Percentiles rank a stretch among this genome's conserved stretches.
These are phyloP conservation scores for Champsocephalus esox DNA, from an alignment of 2,797 vertebrate genomes.

Conservation along the genomic window DNA sequence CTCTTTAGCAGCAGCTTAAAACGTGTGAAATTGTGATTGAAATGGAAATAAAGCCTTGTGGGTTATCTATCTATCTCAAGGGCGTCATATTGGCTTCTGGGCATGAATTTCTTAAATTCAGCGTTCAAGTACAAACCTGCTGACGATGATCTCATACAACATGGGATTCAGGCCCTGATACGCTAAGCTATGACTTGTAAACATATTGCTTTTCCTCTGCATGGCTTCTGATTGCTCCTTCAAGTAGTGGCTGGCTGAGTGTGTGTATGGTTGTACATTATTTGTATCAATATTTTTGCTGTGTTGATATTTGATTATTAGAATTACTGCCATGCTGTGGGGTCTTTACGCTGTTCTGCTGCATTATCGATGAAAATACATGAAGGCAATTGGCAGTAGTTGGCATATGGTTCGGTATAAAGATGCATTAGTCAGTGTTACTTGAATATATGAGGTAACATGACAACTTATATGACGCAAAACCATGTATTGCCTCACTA, in stretches of 20 bases:
- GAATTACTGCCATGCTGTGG: conserved; percentile 12
- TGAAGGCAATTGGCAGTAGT: not conserved
- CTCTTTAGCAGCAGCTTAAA: not conserved
- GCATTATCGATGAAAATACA: conserved; percentile 16
- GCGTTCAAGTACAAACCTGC: not conserved
- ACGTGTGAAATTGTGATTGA: not conserved
- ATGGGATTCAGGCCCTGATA: conserved; percentile 34
- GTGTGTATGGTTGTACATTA: conserved; percentile 52
- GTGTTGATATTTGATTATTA: conserved; percentile 36
- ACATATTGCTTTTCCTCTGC: conserved; percentile 62
- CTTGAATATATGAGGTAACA: not conserved
- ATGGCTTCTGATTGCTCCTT: conserved; percentile 77
- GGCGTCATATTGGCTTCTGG: not conserved
- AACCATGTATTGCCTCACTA: not conserved
- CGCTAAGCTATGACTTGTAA: conserved; percentile 34
- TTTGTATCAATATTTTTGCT: conserved; percentile 40
- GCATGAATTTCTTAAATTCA: too few relatives aligned
- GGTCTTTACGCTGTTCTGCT: not conserved
- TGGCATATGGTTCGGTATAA: not conserved
- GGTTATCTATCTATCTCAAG: not conserved
- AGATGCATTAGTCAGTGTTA: not conserved
- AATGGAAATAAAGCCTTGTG: not conserved
- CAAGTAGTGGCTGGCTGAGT: conserved; percentile 66
- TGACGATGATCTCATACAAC: conserved; percentile 36
- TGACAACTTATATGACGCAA: not conserved